Base-by-base conservation (phyloP, 2,888 invertebrate genomes). In the Acronicta leporina region DNA sequence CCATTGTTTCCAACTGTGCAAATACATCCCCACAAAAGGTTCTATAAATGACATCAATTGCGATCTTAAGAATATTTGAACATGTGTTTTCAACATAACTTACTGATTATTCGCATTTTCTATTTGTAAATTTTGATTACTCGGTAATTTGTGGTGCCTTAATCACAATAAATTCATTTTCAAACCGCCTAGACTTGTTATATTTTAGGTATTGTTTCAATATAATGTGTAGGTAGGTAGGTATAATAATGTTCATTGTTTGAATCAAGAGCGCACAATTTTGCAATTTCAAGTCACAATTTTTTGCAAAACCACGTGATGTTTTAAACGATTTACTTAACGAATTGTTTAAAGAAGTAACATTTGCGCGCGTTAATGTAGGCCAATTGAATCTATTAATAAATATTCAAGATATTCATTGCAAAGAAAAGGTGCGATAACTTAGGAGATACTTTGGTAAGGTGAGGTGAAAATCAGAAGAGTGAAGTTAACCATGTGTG, bases 1-100 rank as follows among this genome's bases (percentile, higher is more conserved):
- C 53, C 68, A 80, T 82, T 85, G 82, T 87, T 81, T 73, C 63
- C 84, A 87, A 76, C 81, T 87, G 83, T 68, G 75, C 75, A 86
- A 87, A 88, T 81, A 86, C 75, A 79, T 64, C 57, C 58, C 30
- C 40, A 63, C 58, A 54, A 35, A 44, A 53, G 54, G 56, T 63
- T 59, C 16, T 20, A 64, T 68, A 71, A 73, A 70, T 68, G 53
- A 70, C 61, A 65, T 63, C 33, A 73, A 55, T 46, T 54, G 30
- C 40, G 15, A 58, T 60, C 57, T 50, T 16, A 56, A 64, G 27
- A 44, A 59, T 82, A 77, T 87, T 84, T 82, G 62, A 73, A 85
- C 88, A 87, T 63, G 63, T 87, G 88, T 60, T 77, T 69, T 57
- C 55, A 52, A 64, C 81, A 83, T 82, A 79, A 69, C 75, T 70